phyloP scores from a whole-genome alignment of 37 sponge, comb jelly and placozoan genomes.

The Geodia barretti region DNA sequence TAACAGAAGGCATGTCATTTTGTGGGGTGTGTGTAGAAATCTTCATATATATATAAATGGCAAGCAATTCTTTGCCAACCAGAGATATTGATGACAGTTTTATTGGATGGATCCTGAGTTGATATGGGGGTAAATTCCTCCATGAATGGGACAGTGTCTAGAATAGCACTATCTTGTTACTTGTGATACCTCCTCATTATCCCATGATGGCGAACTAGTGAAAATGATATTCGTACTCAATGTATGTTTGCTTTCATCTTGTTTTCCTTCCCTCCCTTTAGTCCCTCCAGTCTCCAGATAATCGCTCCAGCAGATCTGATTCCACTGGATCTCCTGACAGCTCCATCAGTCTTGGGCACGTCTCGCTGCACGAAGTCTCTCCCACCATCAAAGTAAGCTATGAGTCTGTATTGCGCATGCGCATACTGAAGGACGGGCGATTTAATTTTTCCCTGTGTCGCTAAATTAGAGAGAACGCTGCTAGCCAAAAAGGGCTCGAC shows the following conservation, averaged over 20 bases:
- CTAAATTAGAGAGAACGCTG: not conserved
- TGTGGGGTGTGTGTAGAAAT: too few species aligned
- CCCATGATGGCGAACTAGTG: too few species aligned
- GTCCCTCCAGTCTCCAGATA: conserved; percentile 7
- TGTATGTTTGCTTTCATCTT: not conserved
- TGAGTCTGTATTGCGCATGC: not conserved
- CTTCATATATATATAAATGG: too few species aligned
- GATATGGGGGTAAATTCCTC: too few species aligned
- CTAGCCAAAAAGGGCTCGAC: not conserved
- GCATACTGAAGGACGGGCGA: not conserved
- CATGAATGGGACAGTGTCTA: too few species aligned
- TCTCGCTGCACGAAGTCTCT: conserved; percentile 11
- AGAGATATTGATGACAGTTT: too few species aligned
- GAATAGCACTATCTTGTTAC: too few species aligned
- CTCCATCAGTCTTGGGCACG: not conserved
- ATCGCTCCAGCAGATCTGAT: not conserved
- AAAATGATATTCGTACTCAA: not conserved
- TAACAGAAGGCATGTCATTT: too few species aligned
- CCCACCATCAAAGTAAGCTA: not conserved
- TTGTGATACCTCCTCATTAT: too few species aligned
- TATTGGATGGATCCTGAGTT: too few species aligned
- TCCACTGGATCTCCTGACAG: conserved; percentile 24
- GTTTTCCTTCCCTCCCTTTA: not conserved
- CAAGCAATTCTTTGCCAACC: too few species aligned
- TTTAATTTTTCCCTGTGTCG: not conserved